Percentiles rank a stretch among this genome's conserved stretches.
Conservation (phyloP, 2,888 invertebrate genomes). For the Athripsodes cinereus region DNA sequence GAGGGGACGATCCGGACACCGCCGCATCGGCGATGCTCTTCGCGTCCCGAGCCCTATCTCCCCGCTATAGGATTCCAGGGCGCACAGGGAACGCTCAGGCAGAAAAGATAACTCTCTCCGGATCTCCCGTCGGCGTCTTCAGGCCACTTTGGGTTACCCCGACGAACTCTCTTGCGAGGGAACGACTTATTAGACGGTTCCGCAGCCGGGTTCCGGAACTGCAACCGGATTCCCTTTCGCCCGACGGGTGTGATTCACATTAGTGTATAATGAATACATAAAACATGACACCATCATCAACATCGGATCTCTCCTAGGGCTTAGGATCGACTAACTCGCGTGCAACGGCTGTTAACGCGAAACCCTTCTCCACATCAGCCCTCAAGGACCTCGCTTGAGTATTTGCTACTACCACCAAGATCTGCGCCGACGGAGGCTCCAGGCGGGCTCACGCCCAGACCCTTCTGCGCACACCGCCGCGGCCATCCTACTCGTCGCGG, state of each 20-base stretch:
- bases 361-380: no score
- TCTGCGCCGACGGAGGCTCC: no score
- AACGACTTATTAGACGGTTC: conserved; percentile 45
- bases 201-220: conserved; percentile 55
- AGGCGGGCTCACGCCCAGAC: no score
- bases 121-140: conserved; percentile 52
- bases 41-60: conserved; percentile 46
- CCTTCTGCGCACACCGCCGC: no score
- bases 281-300: no score
- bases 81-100: conserved; percentile 41
- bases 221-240: conserved; percentile 53
- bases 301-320: no score
- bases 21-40: conserved; percentile 43
- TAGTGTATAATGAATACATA: no score
- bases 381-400: no score
- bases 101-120: conserved; percentile 48
- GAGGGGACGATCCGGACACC: conserved; percentile 42
- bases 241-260: conserved; percentile 43
- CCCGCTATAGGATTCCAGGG: conserved; percentile 49
- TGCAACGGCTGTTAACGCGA: no score
- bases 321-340: no score
- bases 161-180: conserved; percentile 41
- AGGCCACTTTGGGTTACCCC: conserved; percentile 48
- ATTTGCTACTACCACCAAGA: no score
- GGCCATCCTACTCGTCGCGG: no score